Percentiles rank a stretch among this genome's conserved stretches.
phyloP scores from a whole-genome alignment of 2,797 vertebrate species.

The Enteromius fasciolatus region DNA sequence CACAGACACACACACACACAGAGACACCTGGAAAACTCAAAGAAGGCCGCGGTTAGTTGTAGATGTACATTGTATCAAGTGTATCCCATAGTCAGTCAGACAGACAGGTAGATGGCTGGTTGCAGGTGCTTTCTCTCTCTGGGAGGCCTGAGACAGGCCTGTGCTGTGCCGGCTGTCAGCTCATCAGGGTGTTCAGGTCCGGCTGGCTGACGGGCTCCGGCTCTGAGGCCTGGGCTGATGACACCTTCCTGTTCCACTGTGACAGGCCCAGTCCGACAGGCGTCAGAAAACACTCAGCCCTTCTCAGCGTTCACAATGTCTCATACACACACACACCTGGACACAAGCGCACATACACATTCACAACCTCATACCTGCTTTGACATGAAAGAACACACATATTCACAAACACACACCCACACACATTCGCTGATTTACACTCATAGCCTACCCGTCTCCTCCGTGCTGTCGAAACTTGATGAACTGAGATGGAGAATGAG shows the following conservation, averaged over 20 bases:
- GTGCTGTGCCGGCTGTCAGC: slow-evolving; percentile 72
- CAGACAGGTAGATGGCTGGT: slow-evolving; percentile 56
- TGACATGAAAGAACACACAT: slow-evolving; percentile 51
- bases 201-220: slow-evolving; percentile 63
- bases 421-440: slow-evolving; percentile 28
- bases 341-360: slow-evolving; percentile 47
- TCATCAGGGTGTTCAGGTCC: slow-evolving; percentile 74
- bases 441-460: slow-evolving; percentile 27
- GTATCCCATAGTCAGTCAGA: slow-evolving; percentile 59
- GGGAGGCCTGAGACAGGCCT: slow-evolving; percentile 72
- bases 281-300: slow-evolving; percentile 75
- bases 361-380: slow-evolving; percentile 46
- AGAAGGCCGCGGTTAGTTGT: slow-evolving; percentile 50
- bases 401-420: slow-evolving; percentile 44
- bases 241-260: slow-evolving; percentile 75
- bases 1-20: slow-evolving; percentile 45
- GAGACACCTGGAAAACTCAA: slow-evolving; percentile 42
- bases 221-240: slow-evolving; percentile 70
- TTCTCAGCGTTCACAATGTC: slow-evolving; percentile 64
- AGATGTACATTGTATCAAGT: slow-evolving; percentile 53
- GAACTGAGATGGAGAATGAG: slow-evolving; percentile 43
- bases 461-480: slow-evolving; percentile 43
- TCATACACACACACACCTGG: slow-evolving; percentile 56
- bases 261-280: slow-evolving; percentile 75
- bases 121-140: slow-evolving; percentile 64